These are phyloP conservation scores for Archilochus colubris DNA, from an alignment of 2,113 vertebrate genomes.

Conservation along the genomic window DNA sequence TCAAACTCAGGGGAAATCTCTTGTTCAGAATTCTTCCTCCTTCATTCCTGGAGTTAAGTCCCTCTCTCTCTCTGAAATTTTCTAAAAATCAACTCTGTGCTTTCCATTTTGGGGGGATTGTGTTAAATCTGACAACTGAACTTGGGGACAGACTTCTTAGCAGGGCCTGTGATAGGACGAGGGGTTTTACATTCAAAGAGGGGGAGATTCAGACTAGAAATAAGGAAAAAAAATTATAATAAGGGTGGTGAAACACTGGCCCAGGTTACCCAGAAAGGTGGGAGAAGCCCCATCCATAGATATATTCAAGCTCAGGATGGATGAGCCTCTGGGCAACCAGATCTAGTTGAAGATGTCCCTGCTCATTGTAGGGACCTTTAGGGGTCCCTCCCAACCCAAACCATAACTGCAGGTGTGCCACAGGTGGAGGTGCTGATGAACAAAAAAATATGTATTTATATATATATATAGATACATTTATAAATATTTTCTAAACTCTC, in stretches of 20 bases:
- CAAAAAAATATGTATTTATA: rapidly evolving
- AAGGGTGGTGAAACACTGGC: no score
- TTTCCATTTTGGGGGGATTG: not conserved
- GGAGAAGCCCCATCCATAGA: no score
- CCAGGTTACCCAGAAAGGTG: no score
- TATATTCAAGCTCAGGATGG: no score
- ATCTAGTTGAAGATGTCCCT: not conserved
- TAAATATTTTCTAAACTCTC: not conserved
- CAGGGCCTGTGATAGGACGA: not conserved
- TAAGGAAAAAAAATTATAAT: not conserved
- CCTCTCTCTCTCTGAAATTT: not conserved
- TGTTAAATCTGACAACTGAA: not conserved
- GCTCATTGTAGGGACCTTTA: not conserved
- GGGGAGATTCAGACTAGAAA: not conserved
- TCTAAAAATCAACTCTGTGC: not conserved
- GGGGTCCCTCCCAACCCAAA: not conserved
- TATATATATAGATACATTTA: not conserved
- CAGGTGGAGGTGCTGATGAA: not conserved
- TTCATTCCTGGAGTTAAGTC: not conserved
- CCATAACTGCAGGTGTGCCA: not conserved
- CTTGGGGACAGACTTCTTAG: not conserved
- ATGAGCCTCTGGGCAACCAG: not conserved
- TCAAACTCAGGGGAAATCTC: not conserved
- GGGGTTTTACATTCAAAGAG: not conserved
- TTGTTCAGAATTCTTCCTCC: not conserved